Percentiles rank a stretch among this genome's conserved stretches.
Conservation (phyloP, 2,113 vertebrate genomes). For the Murina feae region DNA sequence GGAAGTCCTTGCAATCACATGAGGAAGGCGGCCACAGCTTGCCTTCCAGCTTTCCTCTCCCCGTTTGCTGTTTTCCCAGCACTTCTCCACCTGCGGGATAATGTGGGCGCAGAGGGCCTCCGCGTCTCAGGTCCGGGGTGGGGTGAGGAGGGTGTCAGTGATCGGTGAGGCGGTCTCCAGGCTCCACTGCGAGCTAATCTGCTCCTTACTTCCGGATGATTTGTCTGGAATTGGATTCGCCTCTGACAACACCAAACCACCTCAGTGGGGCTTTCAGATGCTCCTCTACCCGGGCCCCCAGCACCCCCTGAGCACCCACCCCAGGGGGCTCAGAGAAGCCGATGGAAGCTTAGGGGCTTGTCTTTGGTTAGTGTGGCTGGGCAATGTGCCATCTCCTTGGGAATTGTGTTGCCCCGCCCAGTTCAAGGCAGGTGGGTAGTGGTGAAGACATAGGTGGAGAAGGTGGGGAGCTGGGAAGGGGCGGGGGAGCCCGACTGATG, state of each 20-base stretch:
- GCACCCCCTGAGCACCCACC: not conserved
- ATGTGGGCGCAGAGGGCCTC: too few species aligned
- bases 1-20: not conserved
- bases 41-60: not conserved
- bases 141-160: too few species aligned
- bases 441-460: not conserved
- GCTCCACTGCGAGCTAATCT: fast-evolving
- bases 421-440: not conserved
- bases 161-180: not conserved
- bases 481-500: fast-evolving
- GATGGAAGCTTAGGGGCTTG: not conserved
- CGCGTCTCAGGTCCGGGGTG: not conserved
- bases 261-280: not conserved
- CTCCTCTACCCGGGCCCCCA: not conserved
- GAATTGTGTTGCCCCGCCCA: not conserved
- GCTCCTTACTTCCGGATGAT: not conserved
- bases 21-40: not conserved
- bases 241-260: not conserved
- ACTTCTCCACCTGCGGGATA: not conserved
- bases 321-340: not conserved
- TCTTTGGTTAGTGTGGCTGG: not conserved
- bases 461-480: not conserved
- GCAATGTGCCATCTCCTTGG: not conserved
- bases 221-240: not conserved
- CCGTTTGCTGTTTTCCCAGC: not conserved